Evolutionary conservation across 2,888 invertebrate species (phyloP), one percentile per base, ranked within the genome.

Genomic region (Temnothorax ravouxi): DNA sequence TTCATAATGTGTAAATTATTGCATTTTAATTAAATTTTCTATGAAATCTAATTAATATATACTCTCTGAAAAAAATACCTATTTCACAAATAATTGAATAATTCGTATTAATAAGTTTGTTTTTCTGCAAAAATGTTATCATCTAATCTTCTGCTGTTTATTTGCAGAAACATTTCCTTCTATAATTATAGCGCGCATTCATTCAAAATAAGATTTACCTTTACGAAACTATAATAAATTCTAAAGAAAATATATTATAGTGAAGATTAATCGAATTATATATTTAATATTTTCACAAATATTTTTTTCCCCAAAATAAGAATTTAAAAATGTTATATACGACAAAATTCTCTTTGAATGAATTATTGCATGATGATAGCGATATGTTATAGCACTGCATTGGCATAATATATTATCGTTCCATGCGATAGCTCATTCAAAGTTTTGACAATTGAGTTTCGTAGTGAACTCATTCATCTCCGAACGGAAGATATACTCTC

Each of bases 361-460:
- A n/a, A 1, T 41, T 54, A 38, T 56, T 13, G 29, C 50, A 11
- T n/a, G 13, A 6, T 11, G 21, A 61, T 47, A 47, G 15, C 6
- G 34, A 61, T 21, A 34, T 3, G 29, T n/a, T 34, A 21, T 1
- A 34, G 4, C 29, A 15, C 9, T 62, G 25, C 9, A 52, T 29
- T 8, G 1, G 21, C 5, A 6, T 38, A 56, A 56, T 59, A 59
- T 18, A 79, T 71, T 59, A 34, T 44, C 21, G 34, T 59, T 71
- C 47, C 18, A 11, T 5, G 21, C 47, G 25, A 38, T 38, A 44
- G 29, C 44, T 47, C 47, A 13, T 59, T 80, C 59, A 3, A 71
- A 80, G 47, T 80, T 80, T 80, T 9, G 79, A 59, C 47, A 13
- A 71, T 71, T 71, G 56, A 18, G 72, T 71, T 80, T 61, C 59